These are phyloP conservation scores for Trichoplusia ni DNA, from an alignment of 1,140 invertebrate species.

Conservation along the genomic window DNA sequence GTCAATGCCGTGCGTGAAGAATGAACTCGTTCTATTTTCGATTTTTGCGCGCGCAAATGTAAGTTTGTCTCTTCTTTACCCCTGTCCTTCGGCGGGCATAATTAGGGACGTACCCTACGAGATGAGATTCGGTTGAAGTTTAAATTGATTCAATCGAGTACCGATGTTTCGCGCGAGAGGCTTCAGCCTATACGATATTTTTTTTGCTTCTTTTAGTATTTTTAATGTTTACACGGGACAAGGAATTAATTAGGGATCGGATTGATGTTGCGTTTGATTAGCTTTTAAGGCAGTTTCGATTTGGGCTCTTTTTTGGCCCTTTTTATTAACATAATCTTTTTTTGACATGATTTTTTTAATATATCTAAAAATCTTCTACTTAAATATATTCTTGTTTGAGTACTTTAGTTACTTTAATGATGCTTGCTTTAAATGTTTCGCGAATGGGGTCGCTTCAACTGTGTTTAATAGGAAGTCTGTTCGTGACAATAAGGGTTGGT, in stretches of 20 bases:
- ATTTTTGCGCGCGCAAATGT: constrained; percentile 38
- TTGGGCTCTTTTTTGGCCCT: constrained; percentile 16
- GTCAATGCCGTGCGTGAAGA: constrained; percentile 27
- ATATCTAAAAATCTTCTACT: too few species aligned
- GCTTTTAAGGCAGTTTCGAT: constrained; percentile 10
- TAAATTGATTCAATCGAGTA: constrained; percentile 80
- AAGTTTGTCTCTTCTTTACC: constrained; percentile 65
- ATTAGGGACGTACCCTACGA: constrained; percentile 75
- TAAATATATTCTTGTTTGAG: too few species aligned
- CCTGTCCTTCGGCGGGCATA: constrained; percentile 73
- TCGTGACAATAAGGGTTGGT: constrained; percentile 2
- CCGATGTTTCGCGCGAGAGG: constrained; percentile 68
- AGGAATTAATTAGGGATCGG: constrained; percentile 59
- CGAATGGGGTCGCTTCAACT: constrained; percentile 13
- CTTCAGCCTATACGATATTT: constrained; percentile 45
- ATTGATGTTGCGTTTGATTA: constrained; percentile 38
- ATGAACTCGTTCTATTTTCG: constrained; percentile 28
- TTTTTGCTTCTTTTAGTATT: constrained; percentile 42
- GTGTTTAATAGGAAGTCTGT: constrained; percentile 6
- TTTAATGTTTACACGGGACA: constrained; percentile 52
- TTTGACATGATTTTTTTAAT: not conserved
- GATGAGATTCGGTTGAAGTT: constrained; percentile 72
- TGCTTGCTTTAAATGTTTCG: not conserved
- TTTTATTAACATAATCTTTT: too few species aligned
- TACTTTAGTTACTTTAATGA: too few species aligned